phyloP scores from a whole-genome alignment of 1,140 invertebrate genomes.

The Drosophila ficusphila region DNA sequence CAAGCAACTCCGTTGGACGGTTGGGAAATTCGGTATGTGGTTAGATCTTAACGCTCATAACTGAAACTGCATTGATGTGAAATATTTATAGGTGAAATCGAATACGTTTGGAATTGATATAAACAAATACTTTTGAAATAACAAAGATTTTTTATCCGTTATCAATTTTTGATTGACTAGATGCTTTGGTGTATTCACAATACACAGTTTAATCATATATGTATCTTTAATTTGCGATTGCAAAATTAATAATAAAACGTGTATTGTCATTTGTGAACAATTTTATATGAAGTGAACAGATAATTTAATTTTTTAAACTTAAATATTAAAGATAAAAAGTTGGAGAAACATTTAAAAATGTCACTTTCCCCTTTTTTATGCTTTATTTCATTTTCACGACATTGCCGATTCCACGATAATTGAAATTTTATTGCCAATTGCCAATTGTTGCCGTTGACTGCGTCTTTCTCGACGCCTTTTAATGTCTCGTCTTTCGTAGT shows the following conservation, averaged over 20 bases:
- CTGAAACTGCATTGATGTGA: background rate
- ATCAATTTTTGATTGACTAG: no score
- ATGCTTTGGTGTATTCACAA: no score
- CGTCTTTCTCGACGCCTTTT: conserved; percentile 6
- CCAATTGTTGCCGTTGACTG: conserved; percentile 49
- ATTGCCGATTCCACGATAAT: conserved; percentile 60
- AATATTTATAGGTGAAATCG: background rate
- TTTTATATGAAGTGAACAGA: no score
- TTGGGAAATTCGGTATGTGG: conserved; percentile 19
- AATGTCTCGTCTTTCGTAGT: conserved; percentile 5
- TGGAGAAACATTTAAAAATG: conserved; percentile 1
- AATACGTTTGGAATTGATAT: background rate
- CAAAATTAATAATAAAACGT: no score
- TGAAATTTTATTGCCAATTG: conserved; percentile 75
- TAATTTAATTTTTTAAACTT: no score
- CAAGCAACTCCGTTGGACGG: background rate
- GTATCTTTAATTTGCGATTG: no score
- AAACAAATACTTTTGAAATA: no score
- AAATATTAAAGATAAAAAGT: background rate
- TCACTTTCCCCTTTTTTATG: conserved; percentile 23
- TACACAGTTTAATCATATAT: no score
- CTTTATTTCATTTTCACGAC: conserved; percentile 31
- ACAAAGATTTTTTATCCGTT: background rate
- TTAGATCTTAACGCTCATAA: background rate
- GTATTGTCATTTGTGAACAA: no score